Evolutionary conservation across 37 sponge, comb jelly and placozoan species (phyloP).

Genomic region (Halichondria panicea): DNA sequence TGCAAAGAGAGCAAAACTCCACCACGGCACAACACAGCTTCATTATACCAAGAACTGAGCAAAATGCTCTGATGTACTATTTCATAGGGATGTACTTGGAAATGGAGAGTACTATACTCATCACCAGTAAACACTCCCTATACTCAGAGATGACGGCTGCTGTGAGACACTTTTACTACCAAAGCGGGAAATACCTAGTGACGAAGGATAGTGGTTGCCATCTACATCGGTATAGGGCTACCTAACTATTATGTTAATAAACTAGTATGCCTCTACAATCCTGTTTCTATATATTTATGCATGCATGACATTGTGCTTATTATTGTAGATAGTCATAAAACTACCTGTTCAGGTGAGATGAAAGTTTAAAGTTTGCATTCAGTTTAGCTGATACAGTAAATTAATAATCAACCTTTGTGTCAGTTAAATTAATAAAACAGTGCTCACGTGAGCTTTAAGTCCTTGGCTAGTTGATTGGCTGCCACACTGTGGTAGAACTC

Average conservation of each 20-base stretch:
- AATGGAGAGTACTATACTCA: constrained; percentile 19
- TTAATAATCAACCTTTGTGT: too few species aligned
- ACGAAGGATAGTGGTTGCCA: background rate
- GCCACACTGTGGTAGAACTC: constrained; percentile 63
- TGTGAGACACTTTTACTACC: constrained; percentile 19
- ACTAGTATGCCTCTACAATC: background rate
- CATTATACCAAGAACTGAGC: constrained; percentile 19
- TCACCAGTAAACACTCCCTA: background rate
- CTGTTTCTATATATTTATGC: background rate
- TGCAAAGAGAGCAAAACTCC: background rate
- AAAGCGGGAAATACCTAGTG: constrained; percentile 13
- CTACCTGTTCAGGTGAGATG: too few species aligned
- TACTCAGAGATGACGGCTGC: constrained; percentile 36
- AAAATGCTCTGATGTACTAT: constrained; percentile 22
- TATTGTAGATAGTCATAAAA: too few species aligned
- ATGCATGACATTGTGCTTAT: background rate
- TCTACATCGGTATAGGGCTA: constrained; percentile 13
- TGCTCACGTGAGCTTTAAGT: constrained; percentile 34
- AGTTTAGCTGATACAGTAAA: too few species aligned
- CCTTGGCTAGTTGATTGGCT: constrained; percentile 54
- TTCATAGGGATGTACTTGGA: constrained; percentile 18
- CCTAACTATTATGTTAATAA: too few species aligned
- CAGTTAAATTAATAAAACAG: background rate
- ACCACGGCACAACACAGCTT: background rate
- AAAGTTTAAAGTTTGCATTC: too few species aligned